phyloP scores from a whole-genome alignment of 2,888 invertebrate species.

The Thereva nobilitata region DNA sequence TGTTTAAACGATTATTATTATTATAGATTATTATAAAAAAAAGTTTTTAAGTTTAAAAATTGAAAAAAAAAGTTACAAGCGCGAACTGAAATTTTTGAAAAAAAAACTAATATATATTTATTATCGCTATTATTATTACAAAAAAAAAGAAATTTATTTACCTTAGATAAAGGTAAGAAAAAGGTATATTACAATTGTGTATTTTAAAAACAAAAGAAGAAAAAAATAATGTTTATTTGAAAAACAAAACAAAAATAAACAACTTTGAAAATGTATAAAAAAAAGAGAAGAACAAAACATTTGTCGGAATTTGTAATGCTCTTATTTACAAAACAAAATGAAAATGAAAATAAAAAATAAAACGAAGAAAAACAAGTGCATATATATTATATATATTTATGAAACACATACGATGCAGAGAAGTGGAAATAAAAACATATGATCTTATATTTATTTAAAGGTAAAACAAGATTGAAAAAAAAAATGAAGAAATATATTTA shows the following conservation, averaged over 20 bases:
- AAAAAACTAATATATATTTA: background rate
- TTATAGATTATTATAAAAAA: too few species aligned
- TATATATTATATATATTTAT: conserved; percentile 2
- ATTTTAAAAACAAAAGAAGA: conserved; percentile 17
- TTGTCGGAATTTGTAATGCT: too few species aligned
- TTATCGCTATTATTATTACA: conserved; percentile 12
- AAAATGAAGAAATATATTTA: too few species aligned
- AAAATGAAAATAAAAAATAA: background rate
- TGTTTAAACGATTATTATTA: too few species aligned
- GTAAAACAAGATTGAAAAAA: too few species aligned
- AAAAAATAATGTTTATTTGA: conserved; percentile 13
- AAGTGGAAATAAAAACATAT: conserved; percentile 5
- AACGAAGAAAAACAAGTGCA: conserved; percentile 2
- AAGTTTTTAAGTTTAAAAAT: too few species aligned
- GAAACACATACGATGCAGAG: background rate
- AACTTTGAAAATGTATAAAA: too few species aligned
- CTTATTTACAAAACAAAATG: too few species aligned
- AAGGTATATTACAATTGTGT: conserved; percentile 22
- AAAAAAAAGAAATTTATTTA: background rate
- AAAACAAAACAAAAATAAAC: too few species aligned
- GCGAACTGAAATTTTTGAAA: too few species aligned
- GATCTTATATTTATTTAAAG: conserved; percentile 6
- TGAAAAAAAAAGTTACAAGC: too few species aligned
- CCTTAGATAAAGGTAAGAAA: conserved; percentile 9
- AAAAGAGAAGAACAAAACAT: too few species aligned